Percentiles rank a stretch among this genome's conserved stretches.
These are phyloP conservation scores for Zaprionus vittiger DNA, from an alignment of 1,140 invertebrate species.

Conservation along the genomic window DNA sequence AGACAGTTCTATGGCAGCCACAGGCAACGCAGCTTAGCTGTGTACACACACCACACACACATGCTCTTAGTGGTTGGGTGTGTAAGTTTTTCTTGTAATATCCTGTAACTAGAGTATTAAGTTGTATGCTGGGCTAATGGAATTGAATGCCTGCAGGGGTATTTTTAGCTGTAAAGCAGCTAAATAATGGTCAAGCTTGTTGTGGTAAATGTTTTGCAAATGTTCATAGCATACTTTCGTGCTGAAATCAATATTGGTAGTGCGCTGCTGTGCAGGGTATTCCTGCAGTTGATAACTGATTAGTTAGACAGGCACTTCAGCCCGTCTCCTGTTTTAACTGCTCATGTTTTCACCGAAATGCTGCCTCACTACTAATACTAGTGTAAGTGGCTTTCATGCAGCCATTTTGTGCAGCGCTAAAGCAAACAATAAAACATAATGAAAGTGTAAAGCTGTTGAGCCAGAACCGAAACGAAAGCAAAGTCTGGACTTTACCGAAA, in stretches of 20 bases:
- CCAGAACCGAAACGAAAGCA: slow-evolving; percentile 39
- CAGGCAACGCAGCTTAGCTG: slow-evolving; percentile 33
- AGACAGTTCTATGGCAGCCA: slow-evolving; percentile 26
- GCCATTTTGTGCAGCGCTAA: slow-evolving; percentile 60
- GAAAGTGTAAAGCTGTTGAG: slow-evolving; percentile 78
- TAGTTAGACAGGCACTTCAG: not conserved
- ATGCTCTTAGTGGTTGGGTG: slow-evolving; percentile 5
- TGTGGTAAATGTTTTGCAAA: not conserved
- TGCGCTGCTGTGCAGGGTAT: not conserved
- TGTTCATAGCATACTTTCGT: slow-evolving; percentile 23
- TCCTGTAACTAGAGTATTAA: slow-evolving; percentile 39
- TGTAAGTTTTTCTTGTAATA: slow-evolving; percentile 28
- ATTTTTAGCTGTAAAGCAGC: slow-evolving; percentile 1
- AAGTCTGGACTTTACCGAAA: slow-evolving; percentile 47
- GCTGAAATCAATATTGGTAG: not conserved
- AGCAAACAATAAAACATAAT: slow-evolving; percentile 80
- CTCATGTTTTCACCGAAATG: slow-evolving; percentile 47
- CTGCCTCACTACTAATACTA: slow-evolving; percentile 13
- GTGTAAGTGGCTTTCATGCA: slow-evolving; percentile 73
- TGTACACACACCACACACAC: slow-evolving; percentile 15
- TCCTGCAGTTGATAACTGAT: not conserved
- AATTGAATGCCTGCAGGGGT: not conserved
- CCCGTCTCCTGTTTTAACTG: slow-evolving; percentile 31
- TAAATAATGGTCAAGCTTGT: not conserved
- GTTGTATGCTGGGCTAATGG: slow-evolving; percentile 20